Percentiles rank a stretch among this genome's conserved stretches.
Conservation (phyloP, 2,888 invertebrate genomes). For the Eurytoma californica region DNA sequence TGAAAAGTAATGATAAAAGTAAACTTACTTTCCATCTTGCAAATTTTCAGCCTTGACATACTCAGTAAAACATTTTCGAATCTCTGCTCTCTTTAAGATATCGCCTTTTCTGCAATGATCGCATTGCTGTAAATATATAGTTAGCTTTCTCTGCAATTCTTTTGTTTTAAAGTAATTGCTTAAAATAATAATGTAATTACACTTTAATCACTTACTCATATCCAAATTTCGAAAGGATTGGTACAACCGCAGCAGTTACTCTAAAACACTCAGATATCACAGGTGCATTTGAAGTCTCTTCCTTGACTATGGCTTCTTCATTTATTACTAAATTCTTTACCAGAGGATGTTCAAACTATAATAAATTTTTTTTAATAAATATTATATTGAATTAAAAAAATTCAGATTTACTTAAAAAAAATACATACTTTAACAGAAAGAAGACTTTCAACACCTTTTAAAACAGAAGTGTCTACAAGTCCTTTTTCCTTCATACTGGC, state of each 20-base stretch:
- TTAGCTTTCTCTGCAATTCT: slow-evolving; percentile 13
- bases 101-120: slow-evolving; percentile 78
- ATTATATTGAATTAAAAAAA: no score
- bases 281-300: slow-evolving; percentile 74
- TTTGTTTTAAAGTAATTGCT: slow-evolving; percentile 34
- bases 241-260: slow-evolving; percentile 81
- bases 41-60: slow-evolving; percentile 83
- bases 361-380: slow-evolving; percentile 34
- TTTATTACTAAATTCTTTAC: slow-evolving; percentile 75
- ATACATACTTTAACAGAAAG: slow-evolving; percentile 77
- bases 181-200: slow-evolving; percentile 30
- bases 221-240: slow-evolving; percentile 80
- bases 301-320: slow-evolving; percentile 64
- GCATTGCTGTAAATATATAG: slow-evolving; percentile 27
- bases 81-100: slow-evolving; percentile 79
- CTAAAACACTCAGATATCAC: slow-evolving; percentile 82
- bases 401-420: background rate
- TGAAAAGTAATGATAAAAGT: slow-evolving; percentile 26
- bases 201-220: slow-evolving; percentile 73
- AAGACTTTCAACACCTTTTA: slow-evolving; percentile 90
- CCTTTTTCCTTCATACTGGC: slow-evolving; percentile 80
- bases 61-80: slow-evolving; percentile 82
- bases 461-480: slow-evolving; percentile 72
- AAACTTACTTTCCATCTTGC: slow-evolving; percentile 73
- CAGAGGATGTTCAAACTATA: slow-evolving; percentile 77